Evolutionary conservation across 2,113 vertebrate genomes (phyloP).

Genomic region (Leucoraja erinaceus): DNA sequence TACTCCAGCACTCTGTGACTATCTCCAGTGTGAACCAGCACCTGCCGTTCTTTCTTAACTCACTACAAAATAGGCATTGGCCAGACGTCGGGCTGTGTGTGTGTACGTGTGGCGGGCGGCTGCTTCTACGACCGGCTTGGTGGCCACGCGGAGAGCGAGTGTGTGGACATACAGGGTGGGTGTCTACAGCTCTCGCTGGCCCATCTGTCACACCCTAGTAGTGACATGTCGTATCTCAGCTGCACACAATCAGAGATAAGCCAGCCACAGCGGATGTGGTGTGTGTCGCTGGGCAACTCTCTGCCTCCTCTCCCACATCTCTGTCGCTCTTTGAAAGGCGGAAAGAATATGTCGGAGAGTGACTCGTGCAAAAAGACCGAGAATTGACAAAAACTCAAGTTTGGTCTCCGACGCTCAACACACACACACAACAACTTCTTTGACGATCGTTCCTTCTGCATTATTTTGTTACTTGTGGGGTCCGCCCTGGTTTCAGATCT

Average conservation of each 20-base stretch:
- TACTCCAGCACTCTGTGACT: too few species aligned
- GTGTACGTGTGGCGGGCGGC: too few species aligned
- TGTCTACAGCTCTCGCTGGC: neutral
- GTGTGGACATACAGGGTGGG: neutral
- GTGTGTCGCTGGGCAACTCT: neutral
- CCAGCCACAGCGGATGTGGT: conserved; percentile 9
- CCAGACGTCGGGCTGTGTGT: too few species aligned
- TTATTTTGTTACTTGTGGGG: neutral
- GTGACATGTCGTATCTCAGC: neutral
- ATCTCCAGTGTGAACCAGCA: too few species aligned
- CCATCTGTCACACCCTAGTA: neutral
- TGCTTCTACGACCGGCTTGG: neutral
- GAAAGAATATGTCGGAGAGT: neutral
- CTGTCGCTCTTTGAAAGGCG: neutral
- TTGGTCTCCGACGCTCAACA: neutral
- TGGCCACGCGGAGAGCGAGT: too few species aligned
- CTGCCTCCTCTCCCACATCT: neutral
- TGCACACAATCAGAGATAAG: conserved; percentile 1
- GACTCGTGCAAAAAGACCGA: neutral
- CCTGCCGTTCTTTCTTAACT: too few species aligned
- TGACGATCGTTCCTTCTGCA: neutral
- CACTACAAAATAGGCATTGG: too few species aligned
- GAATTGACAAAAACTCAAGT: neutral
- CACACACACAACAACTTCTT: neutral
- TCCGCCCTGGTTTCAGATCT: neutral